These are phyloP conservation scores for Thymelicus sylvestris DNA, from an alignment of 2,888 invertebrate species.

Conservation along the genomic window DNA sequence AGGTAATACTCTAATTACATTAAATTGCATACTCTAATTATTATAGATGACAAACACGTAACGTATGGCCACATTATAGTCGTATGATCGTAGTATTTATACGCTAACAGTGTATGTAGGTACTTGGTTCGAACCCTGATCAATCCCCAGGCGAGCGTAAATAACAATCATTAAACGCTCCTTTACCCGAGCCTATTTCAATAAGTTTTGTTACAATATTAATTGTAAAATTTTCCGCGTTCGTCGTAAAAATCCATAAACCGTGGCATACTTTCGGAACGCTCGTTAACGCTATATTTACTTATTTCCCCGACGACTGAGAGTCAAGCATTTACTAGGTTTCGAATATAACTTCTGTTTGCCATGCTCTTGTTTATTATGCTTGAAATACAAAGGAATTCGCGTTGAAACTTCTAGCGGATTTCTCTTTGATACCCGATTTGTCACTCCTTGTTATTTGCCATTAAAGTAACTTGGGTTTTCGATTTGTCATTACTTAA, in stretches of 20 bases:
- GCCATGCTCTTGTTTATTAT: slow-evolving; percentile 27
- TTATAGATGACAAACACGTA: too few relatives aligned
- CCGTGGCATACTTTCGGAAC: slow-evolving; percentile 10
- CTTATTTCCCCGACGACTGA: slow-evolving; percentile 21
- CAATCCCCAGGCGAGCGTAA: background rate
- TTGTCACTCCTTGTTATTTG: slow-evolving; percentile 20
- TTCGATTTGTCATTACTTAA: background rate
- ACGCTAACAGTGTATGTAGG: too few relatives aligned
- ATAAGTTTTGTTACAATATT: slow-evolving; percentile 3
- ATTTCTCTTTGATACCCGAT: slow-evolving; percentile 29
- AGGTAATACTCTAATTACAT: too few relatives aligned
- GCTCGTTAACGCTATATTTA: slow-evolving; percentile 31
- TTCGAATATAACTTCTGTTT: slow-evolving; percentile 31
- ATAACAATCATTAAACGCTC: background rate
- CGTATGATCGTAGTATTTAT: too few relatives aligned
- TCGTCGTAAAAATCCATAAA: slow-evolving; percentile 14
- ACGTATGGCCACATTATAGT: too few relatives aligned
- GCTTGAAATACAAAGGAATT: slow-evolving; percentile 30
- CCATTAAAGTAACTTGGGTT: background rate
- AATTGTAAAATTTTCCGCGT: slow-evolving; percentile 1
- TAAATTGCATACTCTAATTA: too few relatives aligned
- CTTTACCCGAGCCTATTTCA: background rate
- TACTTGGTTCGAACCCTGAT: too few relatives aligned
- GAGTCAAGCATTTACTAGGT: slow-evolving; percentile 31
- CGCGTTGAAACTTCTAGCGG: slow-evolving; percentile 19